phyloP scores from a whole-genome alignment of 2,113 vertebrate genomes.

The Calidris pugnax region DNA sequence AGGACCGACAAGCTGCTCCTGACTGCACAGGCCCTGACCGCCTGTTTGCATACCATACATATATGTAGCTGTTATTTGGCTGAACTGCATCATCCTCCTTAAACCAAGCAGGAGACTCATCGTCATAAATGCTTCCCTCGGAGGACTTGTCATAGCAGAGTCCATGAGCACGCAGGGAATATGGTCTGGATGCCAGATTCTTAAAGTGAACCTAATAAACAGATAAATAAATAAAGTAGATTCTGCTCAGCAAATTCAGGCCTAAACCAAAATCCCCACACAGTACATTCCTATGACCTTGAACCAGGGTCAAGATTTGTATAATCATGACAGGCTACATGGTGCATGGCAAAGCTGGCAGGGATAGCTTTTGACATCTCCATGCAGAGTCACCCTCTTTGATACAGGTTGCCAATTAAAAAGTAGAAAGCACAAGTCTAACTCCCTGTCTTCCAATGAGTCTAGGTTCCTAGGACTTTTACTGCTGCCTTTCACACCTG shows the following conservation, averaged over 20 bases:
- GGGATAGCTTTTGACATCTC: background rate
- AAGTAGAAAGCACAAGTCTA: background rate
- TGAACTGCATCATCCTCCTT: slow-evolving; percentile 83
- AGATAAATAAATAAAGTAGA: background rate
- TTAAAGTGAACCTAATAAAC: slow-evolving; percentile 86
- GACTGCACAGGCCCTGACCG: slow-evolving; percentile 74
- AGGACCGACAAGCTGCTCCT: slow-evolving; percentile 84
- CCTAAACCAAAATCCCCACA: background rate
- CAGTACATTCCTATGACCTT: background rate
- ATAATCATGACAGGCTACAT: rapidly evolving
- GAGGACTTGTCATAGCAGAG: slow-evolving; percentile 89
- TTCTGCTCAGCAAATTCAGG: background rate
- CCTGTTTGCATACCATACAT: slow-evolving; percentile 84
- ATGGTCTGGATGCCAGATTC: slow-evolving; percentile 88
- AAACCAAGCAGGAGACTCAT: slow-evolving; percentile 85
- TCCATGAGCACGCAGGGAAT: slow-evolving; percentile 92
- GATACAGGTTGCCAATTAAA: background rate
- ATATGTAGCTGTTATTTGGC: slow-evolving; percentile 85
- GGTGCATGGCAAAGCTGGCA: background rate
- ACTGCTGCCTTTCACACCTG: background rate
- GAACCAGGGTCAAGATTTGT: background rate
- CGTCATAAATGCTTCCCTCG: slow-evolving; percentile 85
- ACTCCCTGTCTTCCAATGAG: background rate
- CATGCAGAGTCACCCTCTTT: background rate
- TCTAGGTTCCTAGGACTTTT: background rate